Base-by-base conservation (phyloP, 1,140 invertebrate species). In the Drosophila nasuta region DNA sequence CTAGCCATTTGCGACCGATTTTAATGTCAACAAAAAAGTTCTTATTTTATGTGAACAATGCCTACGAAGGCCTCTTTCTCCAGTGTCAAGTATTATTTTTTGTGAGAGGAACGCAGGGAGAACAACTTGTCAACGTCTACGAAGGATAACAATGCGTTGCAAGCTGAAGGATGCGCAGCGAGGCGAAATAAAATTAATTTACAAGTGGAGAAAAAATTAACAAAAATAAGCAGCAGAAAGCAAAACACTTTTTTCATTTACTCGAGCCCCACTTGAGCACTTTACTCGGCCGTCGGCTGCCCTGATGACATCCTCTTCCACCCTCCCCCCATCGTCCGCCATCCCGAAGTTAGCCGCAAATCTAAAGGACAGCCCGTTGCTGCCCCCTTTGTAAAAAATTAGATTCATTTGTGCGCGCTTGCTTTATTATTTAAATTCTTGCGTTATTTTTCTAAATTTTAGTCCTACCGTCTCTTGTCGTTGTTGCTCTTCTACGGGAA, bases 361-460 rank as follows among this genome's bases (percentile, higher is more conserved):
- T 43, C 51, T 43, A 33, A 1, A n/a, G 58, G 62, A 45, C 45
- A 72, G 74, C 65, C 64, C 49, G 71, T 59, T 46, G 66, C 72
- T 77, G 74, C 66, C 70, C 66, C 75, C 75, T 91, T 91, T 86
- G 72, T 91, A 85, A 91, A 91, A 91, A 91, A 91, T 91, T 91
- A 89, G 89, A 91, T 88, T 91, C 88, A 91, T 91, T 91, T 91
- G 74, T 88, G 86, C 71, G 77, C 79, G 81, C 83, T 89, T 86
- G 79, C 86, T 90, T 82, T 90, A 91, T 90, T 90, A 86, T 90
- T 90, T 90, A 89, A 89, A 89, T 89, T 89, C 81, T 79, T 70
- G 68, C 76, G 79, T 90, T 90, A 80, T 91, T 90, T 87, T 87
- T 90, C 86, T 90, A 90, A 82, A 90, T 90, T 87, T 89, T 77